These are phyloP conservation scores for Bolborhynchus lineola DNA, from an alignment of 2,113 vertebrate species.

Conservation along the genomic window DNA sequence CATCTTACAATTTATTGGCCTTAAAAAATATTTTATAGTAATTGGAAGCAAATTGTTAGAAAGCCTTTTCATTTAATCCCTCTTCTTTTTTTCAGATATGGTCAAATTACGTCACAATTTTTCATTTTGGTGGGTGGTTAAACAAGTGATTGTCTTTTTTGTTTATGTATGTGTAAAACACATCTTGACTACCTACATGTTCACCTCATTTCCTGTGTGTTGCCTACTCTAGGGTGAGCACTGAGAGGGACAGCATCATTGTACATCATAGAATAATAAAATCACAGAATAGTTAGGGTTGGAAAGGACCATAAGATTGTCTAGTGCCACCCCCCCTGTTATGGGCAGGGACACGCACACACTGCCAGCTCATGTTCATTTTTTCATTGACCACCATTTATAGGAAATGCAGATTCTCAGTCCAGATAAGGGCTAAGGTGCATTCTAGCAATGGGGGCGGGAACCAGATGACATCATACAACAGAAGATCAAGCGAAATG, in stretches of 20 bases:
- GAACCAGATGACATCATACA: background rate
- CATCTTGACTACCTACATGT: background rate
- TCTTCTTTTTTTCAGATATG: background rate
- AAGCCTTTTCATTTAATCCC: background rate
- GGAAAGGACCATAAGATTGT: too few relatives aligned
- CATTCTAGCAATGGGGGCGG: background rate
- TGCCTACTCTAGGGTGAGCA: background rate
- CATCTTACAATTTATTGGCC: background rate
- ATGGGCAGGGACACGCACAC: too few relatives aligned
- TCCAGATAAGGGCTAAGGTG: background rate
- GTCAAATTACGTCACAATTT: background rate
- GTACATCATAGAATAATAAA: too few relatives aligned
- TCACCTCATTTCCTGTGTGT: background rate
- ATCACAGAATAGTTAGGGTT: too few relatives aligned
- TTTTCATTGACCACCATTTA: background rate
- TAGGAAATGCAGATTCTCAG: background rate
- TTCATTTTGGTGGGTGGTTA: background rate
- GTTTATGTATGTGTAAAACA: background rate
- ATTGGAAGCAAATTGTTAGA: background rate
- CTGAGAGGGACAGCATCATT: background rate
- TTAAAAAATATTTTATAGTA: background rate
- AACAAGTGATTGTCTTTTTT: background rate
- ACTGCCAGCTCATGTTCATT: too few relatives aligned
- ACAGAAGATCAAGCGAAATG: background rate
- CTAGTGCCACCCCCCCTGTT: too few relatives aligned